These are phyloP conservation scores for Cyanoderma ruficeps DNA, from an alignment of 2,113 vertebrate species.

Conservation along the genomic window DNA sequence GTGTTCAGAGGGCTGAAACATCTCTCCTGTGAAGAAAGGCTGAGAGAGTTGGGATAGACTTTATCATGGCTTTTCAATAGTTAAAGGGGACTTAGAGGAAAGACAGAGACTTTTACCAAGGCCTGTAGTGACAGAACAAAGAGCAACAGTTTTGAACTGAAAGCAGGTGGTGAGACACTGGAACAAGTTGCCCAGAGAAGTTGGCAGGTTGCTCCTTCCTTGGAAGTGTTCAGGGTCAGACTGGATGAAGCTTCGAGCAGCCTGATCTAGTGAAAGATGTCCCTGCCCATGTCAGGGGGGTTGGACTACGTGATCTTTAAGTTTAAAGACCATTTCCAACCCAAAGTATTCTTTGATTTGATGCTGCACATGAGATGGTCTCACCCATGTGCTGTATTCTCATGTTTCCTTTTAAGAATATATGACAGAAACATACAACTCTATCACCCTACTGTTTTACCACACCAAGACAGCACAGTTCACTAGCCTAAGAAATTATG, in stretches of 20 bases:
- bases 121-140: background rate
- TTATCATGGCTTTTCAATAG: background rate
- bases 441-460: background rate
- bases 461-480: background rate
- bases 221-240: background rate
- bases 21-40: background rate
- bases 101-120: background rate
- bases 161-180: background rate
- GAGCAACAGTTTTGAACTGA: background rate
- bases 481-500: background rate
- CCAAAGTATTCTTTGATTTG: too few relatives aligned
- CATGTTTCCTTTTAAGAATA: background rate
- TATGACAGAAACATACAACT: background rate
- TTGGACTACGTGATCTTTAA: background rate
- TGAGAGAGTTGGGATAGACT: background rate
- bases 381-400: background rate
- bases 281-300: background rate
- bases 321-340: background rate
- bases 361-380: background rate
- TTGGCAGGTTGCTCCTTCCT: background rate
- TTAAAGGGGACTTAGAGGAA: background rate
- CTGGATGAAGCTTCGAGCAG: background rate
- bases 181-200: background rate
- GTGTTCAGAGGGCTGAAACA: background rate
- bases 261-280: background rate